Conservation (phyloP, 2,113 vertebrate genomes). For the Melanocharis versteri region DNA sequence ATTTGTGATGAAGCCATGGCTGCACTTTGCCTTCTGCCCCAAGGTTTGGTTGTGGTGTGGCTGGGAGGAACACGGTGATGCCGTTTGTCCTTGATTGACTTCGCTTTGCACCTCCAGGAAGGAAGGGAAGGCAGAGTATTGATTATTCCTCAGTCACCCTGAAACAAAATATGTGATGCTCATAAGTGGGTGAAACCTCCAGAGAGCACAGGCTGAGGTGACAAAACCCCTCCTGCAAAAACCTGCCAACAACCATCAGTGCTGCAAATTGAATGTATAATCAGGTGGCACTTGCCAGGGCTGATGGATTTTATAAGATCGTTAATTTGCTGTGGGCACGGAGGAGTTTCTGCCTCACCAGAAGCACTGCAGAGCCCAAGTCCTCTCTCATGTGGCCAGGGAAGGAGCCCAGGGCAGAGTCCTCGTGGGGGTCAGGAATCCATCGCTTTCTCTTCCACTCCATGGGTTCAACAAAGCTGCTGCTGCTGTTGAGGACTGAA, state of each 20-base stretch:
- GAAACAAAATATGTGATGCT: not conserved
- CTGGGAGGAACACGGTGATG: not conserved
- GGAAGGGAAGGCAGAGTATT: not conserved
- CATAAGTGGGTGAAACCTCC: not conserved
- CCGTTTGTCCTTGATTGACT: not conserved
- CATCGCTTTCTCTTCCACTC: not conserved
- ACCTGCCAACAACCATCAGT: not conserved
- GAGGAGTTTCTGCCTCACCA: not conserved
- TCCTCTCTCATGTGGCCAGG: rapidly evolving
- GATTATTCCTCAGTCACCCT: not conserved
- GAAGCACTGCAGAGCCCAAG: not conserved
- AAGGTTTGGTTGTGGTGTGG: not conserved
- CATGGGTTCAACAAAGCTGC: not conserved
- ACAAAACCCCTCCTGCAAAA: not conserved
- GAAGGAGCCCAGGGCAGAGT: not conserved
- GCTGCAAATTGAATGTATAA: not conserved
- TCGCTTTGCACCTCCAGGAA: not conserved
- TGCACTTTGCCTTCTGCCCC: not conserved
- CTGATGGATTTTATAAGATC: not conserved
- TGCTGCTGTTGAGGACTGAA: not conserved
- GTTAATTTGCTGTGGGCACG: not conserved
- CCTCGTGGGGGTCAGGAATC: rapidly evolving
- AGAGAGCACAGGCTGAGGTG: not conserved
- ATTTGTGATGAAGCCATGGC: rapidly evolving
- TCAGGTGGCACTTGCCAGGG: not conserved